phyloP scores from a whole-genome alignment of 2,888 invertebrate species.

The Andrena bucephala region DNA sequence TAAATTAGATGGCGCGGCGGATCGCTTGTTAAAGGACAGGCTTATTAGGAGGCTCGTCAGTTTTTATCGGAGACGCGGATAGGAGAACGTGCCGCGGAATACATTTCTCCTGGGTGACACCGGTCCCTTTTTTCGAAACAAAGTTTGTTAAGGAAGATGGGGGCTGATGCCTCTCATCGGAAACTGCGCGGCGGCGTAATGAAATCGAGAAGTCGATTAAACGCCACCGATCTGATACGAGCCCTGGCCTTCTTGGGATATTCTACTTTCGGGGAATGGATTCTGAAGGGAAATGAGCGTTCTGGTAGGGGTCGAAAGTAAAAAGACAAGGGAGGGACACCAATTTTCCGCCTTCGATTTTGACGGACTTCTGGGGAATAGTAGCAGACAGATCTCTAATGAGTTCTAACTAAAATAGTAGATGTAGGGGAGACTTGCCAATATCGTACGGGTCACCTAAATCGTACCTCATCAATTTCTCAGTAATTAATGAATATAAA shows the following conservation, averaged over 20 bases:
- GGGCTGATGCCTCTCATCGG: not conserved
- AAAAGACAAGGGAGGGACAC: too few relatives aligned
- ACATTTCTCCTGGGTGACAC: slow-evolving; percentile 33
- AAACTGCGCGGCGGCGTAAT: slow-evolving; percentile 17
- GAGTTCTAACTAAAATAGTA: too few relatives aligned
- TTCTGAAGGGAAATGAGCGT: not conserved
- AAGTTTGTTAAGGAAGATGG: slow-evolving; percentile 26
- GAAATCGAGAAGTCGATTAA: slow-evolving; percentile 35
- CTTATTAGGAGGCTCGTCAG: slow-evolving; percentile 61
- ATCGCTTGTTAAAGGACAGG: slow-evolving; percentile 54
- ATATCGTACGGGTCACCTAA: too few relatives aligned
- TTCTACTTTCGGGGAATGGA: not conserved
- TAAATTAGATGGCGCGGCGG: slow-evolving; percentile 51
- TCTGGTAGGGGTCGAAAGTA: not conserved
- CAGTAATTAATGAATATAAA: too few relatives aligned
- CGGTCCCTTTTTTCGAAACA: slow-evolving; percentile 9
- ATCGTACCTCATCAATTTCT: too few relatives aligned
- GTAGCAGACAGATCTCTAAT: too few relatives aligned
- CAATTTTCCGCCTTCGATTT: too few relatives aligned
- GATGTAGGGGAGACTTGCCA: too few relatives aligned
- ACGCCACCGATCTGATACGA: not conserved
- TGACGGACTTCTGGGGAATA: too few relatives aligned
- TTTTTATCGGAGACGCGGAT: slow-evolving; percentile 36
- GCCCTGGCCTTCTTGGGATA: not conserved
- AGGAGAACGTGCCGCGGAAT: slow-evolving; percentile 51